These are phyloP conservation scores for Girardinichthys multiradiatus DNA, from an alignment of 2,113 vertebrate genomes.

Conservation along the genomic window DNA sequence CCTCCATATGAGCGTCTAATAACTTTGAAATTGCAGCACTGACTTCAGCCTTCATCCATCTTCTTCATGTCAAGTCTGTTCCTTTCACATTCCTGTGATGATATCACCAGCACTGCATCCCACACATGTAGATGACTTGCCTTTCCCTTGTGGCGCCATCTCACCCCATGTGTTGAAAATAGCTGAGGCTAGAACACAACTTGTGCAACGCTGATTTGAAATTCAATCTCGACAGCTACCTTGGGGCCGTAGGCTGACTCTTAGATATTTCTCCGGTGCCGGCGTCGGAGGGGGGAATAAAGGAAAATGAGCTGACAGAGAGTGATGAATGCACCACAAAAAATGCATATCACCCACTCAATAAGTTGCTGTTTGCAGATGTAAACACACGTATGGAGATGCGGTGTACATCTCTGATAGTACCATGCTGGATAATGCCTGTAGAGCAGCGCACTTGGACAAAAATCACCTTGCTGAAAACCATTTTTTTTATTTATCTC, in stretches of 20 bases:
- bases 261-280: constrained; percentile 42
- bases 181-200: constrained; percentile 60
- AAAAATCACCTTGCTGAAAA: constrained; percentile 51
- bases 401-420: constrained; percentile 8
- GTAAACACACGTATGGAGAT: constrained; percentile 9
- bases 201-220: constrained; percentile 74
- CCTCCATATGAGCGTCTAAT: constrained; percentile 44
- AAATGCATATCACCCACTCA: constrained; percentile 11
- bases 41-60: constrained; percentile 40
- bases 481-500: constrained; percentile 48
- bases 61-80: constrained; percentile 31
- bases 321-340: constrained; percentile 14
- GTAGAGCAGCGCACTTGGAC: constrained; percentile 38
- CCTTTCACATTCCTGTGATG: constrained; percentile 41
- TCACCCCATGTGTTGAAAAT: constrained; percentile 59
- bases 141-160: constrained; percentile 48
- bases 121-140: constrained; percentile 65
- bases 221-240: constrained; percentile 67
- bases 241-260: constrained; percentile 36
- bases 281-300: constrained; percentile 20
- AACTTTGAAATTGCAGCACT: constrained; percentile 42
- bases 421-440: constrained; percentile 21
- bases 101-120: constrained; percentile 51
- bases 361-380: constrained; percentile 31
- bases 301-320: constrained; percentile 14